Percentiles rank a stretch among this genome's conserved stretches.
phyloP scores from a whole-genome alignment of 2,797 vertebrate species.

The Megaceryle alcyon region DNA sequence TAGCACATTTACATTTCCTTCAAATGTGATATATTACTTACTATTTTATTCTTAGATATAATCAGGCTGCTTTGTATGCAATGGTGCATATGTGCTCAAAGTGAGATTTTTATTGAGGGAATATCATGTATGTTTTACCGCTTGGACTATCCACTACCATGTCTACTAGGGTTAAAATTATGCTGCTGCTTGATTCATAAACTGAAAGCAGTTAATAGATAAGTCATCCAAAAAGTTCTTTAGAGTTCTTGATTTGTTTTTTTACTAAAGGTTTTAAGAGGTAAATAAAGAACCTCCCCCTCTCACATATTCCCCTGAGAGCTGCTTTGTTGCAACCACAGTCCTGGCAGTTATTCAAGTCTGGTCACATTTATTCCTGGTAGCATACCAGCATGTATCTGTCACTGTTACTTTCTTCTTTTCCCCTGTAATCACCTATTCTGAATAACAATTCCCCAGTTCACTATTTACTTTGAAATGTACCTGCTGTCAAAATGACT shows the following conservation, averaged over 20 bases:
- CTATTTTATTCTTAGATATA: not conserved
- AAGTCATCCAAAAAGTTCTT: not conserved
- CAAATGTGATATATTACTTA: not conserved
- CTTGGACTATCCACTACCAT: not conserved
- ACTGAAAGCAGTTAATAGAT: not conserved
- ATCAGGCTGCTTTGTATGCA: not conserved
- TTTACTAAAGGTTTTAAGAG: not conserved
- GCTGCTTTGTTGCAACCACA: not conserved
- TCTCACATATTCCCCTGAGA: not conserved
- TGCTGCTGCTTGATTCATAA: not conserved
- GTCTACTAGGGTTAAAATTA: not conserved
- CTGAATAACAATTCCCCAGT: not conserved
- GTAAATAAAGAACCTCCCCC: not conserved
- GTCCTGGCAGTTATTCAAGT: not conserved
- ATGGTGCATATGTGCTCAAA: not conserved
- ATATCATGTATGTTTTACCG: not conserved
- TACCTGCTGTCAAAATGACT: not conserved
- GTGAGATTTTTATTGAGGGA: not conserved
- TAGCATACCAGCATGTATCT: not conserved
- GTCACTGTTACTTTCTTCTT: not conserved
- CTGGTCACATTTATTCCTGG: not conserved
- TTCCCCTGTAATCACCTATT: not conserved
- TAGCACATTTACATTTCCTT: not conserved
- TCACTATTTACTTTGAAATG: not conserved
- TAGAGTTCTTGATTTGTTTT: not conserved